phyloP scores from a whole-genome alignment of 1,140 invertebrate genomes.

The Drosophila paulistorum region DNA sequence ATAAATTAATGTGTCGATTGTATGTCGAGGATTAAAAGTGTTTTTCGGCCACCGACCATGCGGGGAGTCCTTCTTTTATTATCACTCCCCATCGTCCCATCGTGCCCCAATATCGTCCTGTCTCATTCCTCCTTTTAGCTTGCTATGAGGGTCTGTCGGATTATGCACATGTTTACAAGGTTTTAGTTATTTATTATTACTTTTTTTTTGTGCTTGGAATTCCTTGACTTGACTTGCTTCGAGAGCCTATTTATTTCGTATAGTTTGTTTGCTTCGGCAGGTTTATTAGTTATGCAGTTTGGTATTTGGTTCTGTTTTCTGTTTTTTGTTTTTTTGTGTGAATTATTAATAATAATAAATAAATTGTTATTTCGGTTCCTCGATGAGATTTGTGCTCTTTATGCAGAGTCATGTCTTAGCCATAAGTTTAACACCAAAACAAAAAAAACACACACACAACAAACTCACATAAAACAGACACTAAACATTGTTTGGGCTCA shows the following conservation, averaged over 20 bases:
- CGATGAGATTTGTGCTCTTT: neutral
- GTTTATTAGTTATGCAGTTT: slow-evolving; percentile 77
- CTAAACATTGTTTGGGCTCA: neutral
- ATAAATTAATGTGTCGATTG: slow-evolving; percentile 81
- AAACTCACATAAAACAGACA: slow-evolving; percentile 3
- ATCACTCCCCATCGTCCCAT: slow-evolving; percentile 13
- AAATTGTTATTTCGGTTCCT: slow-evolving; percentile 29
- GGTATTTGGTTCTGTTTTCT: slow-evolving; percentile 30
- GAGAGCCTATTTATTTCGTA: slow-evolving; percentile 2
- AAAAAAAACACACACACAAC: neutral
- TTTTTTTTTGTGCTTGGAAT: slow-evolving; percentile 31
- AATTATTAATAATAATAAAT: slow-evolving; percentile 78
- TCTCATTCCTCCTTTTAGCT: slow-evolving; percentile 18
- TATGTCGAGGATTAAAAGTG: slow-evolving; percentile 79
- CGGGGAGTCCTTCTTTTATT: slow-evolving; percentile 1
- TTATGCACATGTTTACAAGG: slow-evolving; percentile 79
- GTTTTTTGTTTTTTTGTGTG: slow-evolving; percentile 32
- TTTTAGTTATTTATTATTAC: slow-evolving; percentile 73
- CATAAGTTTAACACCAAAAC: slow-evolving; percentile 7
- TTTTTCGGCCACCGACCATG: slow-evolving; percentile 30
- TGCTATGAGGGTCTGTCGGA: slow-evolving; percentile 44
- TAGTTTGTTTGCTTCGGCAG: slow-evolving; percentile 54
- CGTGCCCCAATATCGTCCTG: neutral
- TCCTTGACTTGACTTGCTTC: neutral
- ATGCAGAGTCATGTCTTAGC: neutral